Base-by-base conservation (phyloP, 1,140 invertebrate genomes). In the Rhynchophorus ferrugineus region DNA sequence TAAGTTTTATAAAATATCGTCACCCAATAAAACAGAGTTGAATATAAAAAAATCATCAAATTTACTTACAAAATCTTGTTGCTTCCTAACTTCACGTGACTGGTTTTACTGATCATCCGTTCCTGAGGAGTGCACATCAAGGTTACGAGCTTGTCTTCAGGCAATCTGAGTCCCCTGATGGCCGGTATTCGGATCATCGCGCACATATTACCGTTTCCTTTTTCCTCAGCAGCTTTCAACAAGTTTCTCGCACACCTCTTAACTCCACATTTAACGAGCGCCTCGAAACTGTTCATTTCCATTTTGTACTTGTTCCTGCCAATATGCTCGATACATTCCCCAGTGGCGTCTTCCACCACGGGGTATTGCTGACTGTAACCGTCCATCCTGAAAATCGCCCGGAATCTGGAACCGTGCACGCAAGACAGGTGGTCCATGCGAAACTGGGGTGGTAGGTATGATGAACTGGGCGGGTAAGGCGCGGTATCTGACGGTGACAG, bases 101-200 rank as follows among this genome's bases (percentile, higher is more conserved):
- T 79, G 0, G 75, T 78, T 43, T 78, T 80, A 1, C 75, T 72
- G 2, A 74, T 75, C 2, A 76, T 71, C 33, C 72, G 71, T 16
- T 82, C 76, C 51, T 82, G 81, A 0, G 75, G 75, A 35, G 73
- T 75, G 61, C 83, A 84, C 54, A 79, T 75, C 21, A 85, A 67
- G 17, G 76, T 78, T 8, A 84, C 68, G 7, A 77, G 70, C 1
- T 73, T 66, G 60, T 85, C 82, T 38, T 80, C 75, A 0, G 73
- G 74, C n/a, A 83, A 71, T 61, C 73, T 75, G 22, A 85, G 61
- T 1, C 79, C 80, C 6, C 67, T 52, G 21, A 83, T 73, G 2
- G 73, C 67, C 6, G 82, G 80, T 60, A 84, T 80, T 33, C 82
- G 69, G 1, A 84, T 20, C 2, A 71, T 72, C 11, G 84, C 61